Evolutionary conservation across 2,888 invertebrate species (phyloP), one percentile per base, ranked within the genome.

Genomic region (Tachina lurida): DNA sequence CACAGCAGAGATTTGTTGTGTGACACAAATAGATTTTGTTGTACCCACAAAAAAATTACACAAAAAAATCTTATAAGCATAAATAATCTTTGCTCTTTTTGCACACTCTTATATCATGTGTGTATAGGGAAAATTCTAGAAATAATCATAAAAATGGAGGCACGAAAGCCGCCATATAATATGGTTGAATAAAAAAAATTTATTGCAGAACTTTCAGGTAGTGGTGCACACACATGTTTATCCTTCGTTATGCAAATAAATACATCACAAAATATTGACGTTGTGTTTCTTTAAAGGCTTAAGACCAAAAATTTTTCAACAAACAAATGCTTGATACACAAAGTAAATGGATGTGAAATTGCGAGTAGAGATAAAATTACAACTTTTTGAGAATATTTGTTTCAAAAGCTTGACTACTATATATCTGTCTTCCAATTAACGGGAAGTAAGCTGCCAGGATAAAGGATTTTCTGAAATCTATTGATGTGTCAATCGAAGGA

Each of bases 1-100:
- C 47, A 58, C 87, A 90, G 91, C 90, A 89, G 90, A 91, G 91
- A 91, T 91, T 91, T 91, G 91, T 91, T 91, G 92, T 91, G 89
- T 87, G 88, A 90, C 90, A 90, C 91, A 91, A 91, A 91, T 91
- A 91, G 91, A 92, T 7, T 92, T 90, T 90, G 89, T 90, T 74
- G 19, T 56, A 89, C 89, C 89, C 87, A 47, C 1, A 19, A 52
- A 52, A 39, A 54, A 54, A 15, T 49, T 43, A 17, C 1, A 52
- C 5, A 70, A 17, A 13, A 22, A n/a, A 43, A 31, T 7, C 31
- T 5, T 31, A 31, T 31, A 31, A 7, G 31, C 31, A 31, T 31
- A 31, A 31, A 31, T 31, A 31, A 31, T 31, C 31, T 31, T 31
- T 31, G 31, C 31, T 31, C 41, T 54, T 54, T 90, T 22, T 56